phyloP scores from a whole-genome alignment of 2,113 vertebrate genomes.

The Propithecus coquereli region DNA sequence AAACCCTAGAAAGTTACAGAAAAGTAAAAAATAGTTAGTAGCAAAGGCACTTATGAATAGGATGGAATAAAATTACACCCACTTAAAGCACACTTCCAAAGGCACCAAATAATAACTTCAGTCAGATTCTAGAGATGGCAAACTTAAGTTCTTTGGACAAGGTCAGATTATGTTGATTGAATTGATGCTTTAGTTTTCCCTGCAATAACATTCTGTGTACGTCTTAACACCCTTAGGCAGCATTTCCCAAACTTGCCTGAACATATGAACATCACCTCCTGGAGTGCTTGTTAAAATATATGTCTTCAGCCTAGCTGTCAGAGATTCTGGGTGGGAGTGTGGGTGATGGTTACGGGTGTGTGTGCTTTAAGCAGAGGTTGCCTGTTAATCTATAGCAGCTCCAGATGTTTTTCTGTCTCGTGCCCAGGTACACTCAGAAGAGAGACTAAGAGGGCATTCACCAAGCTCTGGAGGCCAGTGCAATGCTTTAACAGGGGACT shows the following conservation, averaged over 20 bases:
- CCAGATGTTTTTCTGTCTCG: neutral
- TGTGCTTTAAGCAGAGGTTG: neutral
- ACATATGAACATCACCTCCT: neutral
- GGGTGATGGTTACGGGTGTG: neutral
- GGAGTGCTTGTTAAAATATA: neutral
- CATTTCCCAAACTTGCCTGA: neutral
- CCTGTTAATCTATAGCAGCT: neutral
- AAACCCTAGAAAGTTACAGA: neutral
- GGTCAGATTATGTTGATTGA: neutral
- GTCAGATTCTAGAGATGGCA: neutral
- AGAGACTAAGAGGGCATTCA: neutral
- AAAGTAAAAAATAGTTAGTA: neutral
- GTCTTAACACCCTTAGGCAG: neutral
- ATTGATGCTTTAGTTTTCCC: neutral
- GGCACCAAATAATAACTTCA: neutral
- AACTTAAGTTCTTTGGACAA: neutral
- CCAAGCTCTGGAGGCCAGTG: neutral
- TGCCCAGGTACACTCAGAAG: neutral
- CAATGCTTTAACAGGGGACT: neutral
- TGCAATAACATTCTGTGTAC: neutral
- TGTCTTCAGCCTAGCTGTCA: neutral
- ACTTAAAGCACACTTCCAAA: neutral
- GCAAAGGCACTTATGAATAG: neutral
- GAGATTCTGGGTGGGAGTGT: neutral
- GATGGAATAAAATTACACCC: neutral